These are phyloP conservation scores for Gryon sp. DNA, from an alignment of 1,140 invertebrate genomes.

Conservation along the genomic window DNA sequence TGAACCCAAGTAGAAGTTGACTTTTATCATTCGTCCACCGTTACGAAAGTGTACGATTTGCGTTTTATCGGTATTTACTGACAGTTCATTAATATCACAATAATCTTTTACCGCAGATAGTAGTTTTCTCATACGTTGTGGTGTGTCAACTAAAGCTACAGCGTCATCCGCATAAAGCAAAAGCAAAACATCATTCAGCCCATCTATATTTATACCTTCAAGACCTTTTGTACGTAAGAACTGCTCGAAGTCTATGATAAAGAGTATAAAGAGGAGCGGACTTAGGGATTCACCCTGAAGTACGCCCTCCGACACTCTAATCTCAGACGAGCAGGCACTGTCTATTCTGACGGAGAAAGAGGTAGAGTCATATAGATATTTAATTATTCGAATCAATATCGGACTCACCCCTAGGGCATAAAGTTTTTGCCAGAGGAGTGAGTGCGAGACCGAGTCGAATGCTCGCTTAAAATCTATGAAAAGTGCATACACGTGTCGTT, in stretches of 20 bases:
- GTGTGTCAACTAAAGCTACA: background rate
- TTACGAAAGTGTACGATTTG: conserved; percentile 3
- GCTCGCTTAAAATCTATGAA: background rate
- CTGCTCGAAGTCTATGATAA: background rate
- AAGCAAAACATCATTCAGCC: background rate
- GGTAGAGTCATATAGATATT: background rate
- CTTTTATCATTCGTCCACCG: background rate
- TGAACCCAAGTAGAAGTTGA: background rate
- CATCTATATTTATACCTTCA: conserved; percentile 8
- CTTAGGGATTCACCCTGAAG: background rate
- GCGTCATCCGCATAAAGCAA: conserved; percentile 11
- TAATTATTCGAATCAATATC: background rate
- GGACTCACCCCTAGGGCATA: background rate
- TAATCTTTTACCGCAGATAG: background rate
- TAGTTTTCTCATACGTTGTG: background rate
- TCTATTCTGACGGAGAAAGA: background rate
- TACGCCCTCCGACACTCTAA: background rate
- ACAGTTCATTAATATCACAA: background rate
- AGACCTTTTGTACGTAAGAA: background rate
- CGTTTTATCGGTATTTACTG: background rate
- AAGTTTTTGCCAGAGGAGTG: background rate
- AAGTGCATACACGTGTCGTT: background rate
- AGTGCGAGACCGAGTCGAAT: background rate
- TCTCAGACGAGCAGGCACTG: background rate
- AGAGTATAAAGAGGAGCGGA: background rate